Evolutionary conservation across 2,113 vertebrate genomes (phyloP).

Genomic region (Lycaon pictus): DNA sequence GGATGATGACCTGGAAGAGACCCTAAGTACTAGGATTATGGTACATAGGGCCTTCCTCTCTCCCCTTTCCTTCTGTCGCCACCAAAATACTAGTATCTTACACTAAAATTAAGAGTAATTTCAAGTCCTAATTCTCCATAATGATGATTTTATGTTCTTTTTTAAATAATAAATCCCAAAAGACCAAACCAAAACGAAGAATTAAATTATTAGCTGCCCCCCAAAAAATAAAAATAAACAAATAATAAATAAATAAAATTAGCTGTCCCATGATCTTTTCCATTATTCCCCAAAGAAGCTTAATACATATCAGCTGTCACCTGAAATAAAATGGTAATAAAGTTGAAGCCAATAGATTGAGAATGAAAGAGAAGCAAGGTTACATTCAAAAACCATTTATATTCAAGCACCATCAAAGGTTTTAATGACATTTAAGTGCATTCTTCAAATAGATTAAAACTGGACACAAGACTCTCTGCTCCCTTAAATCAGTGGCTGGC

Average conservation of each 20-base stretch:
- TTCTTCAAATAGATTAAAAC: background rate
- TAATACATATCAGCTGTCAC: background rate
- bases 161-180: slow-evolving; percentile 1
- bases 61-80: too few species aligned
- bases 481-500: background rate
- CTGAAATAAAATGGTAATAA: background rate
- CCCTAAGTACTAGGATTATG: too few species aligned
- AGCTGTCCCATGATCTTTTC: background rate
- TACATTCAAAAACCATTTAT: background rate
- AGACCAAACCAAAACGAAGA: background rate
- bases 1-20: background rate
- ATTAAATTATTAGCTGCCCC: background rate
- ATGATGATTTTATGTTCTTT: background rate
- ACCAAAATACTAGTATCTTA: background rate
- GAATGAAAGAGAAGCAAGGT: background rate
- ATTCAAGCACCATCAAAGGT: background rate
- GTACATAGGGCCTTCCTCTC: background rate
- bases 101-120: background rate
- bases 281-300: background rate
- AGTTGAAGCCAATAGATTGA: background rate
- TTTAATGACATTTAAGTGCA: background rate
- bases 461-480: background rate
- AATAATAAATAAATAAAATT: too few species aligned
- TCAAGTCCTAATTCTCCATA: background rate
- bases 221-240: too few species aligned